Evolutionary conservation across 2,888 invertebrate species (phyloP).

Genomic region (Cryptus viduatorius): DNA sequence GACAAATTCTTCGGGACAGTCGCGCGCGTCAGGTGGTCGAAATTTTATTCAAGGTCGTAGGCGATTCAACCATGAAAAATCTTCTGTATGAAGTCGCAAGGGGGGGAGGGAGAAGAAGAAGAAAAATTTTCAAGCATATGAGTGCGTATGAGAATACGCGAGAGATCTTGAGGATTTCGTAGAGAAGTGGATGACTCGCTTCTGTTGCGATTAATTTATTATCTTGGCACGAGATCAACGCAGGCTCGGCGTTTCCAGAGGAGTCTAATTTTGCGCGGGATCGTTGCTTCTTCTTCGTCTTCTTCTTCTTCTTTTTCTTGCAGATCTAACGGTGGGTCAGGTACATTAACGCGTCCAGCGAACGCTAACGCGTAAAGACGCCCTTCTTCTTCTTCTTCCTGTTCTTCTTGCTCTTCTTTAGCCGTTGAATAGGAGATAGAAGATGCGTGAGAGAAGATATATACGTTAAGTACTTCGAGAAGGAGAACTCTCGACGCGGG

Average conservation of each 20-base stretch:
- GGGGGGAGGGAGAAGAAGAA: conserved; percentile 20
- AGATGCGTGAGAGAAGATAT: conserved; percentile 30
- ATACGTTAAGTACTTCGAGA: conserved; percentile 1
- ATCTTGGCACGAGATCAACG: conserved; percentile 51
- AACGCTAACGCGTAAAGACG: conserved; percentile 28
- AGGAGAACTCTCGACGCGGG: conserved; percentile 23
- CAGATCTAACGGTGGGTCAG: conserved; percentile 56
- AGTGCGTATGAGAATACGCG: not conserved
- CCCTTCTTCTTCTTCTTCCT: conserved; percentile 20
- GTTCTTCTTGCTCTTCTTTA: conserved; percentile 11
- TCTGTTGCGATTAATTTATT: conserved; percentile 44
- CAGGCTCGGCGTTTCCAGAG: conserved; percentile 35
- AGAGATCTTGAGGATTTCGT: not conserved
- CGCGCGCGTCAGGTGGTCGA: conserved; percentile 63
- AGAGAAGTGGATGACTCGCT: conserved; percentile 33
- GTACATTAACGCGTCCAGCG: conserved; percentile 40
- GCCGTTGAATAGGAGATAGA: conserved; percentile 34
- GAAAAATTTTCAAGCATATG: conserved; percentile 1
- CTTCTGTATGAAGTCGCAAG: not conserved
- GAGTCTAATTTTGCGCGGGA: conserved; percentile 57
- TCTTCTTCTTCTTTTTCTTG: conserved; percentile 23
- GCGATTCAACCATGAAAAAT: conserved; percentile 34
- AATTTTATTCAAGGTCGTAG: conserved; percentile 64
- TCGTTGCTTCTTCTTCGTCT: conserved; percentile 31
- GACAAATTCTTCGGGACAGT: conserved; percentile 43